Percentiles rank a stretch among this genome's conserved stretches.
These are phyloP conservation scores for Petrolisthes cinctipes DNA, from an alignment of 2,888 invertebrate species.

Conservation along the genomic window DNA sequence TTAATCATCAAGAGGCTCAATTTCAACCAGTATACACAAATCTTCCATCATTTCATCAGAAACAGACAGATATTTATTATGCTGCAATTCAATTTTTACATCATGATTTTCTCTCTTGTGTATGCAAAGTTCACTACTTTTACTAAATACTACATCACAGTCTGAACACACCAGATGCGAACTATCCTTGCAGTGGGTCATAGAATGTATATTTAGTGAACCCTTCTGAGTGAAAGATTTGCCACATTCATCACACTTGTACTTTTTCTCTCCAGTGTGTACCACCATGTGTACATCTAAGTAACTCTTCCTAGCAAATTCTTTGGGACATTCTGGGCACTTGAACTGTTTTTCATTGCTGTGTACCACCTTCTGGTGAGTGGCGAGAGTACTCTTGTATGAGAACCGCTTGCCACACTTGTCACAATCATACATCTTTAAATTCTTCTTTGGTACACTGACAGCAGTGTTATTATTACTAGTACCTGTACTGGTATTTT, in stretches of 20 bases:
- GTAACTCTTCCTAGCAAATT: conserved; percentile 27
- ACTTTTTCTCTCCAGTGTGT: conserved; percentile 33
- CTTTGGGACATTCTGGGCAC: conserved; percentile 17
- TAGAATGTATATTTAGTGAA: conserved; percentile 16
- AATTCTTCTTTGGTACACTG: background rate
- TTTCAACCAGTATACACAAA: conserved; percentile 25
- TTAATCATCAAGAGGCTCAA: conserved; percentile 14
- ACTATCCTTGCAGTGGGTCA: background rate
- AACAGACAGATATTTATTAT: background rate
- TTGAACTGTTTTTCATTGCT: conserved; percentile 7
- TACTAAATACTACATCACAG: conserved; percentile 12
- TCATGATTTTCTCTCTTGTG: conserved; percentile 11
- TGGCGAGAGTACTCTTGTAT: conserved; percentile 10
- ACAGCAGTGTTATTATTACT: background rate
- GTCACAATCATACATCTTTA: conserved; percentile 2
- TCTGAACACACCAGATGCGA: conserved; percentile 6
- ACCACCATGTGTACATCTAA: conserved; percentile 38
- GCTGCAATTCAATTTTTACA: conserved; percentile 9
- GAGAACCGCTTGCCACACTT: conserved; percentile 20
- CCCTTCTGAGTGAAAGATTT: conserved; percentile 30
- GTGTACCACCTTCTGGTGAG: conserved; percentile 29
- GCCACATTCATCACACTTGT: conserved; percentile 43
- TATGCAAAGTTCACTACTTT: background rate
- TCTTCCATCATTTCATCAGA: background rate
- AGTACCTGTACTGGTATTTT: background rate